Conservation (phyloP, 2,888 invertebrate species). For the Leptura quadrifasciata region DNA sequence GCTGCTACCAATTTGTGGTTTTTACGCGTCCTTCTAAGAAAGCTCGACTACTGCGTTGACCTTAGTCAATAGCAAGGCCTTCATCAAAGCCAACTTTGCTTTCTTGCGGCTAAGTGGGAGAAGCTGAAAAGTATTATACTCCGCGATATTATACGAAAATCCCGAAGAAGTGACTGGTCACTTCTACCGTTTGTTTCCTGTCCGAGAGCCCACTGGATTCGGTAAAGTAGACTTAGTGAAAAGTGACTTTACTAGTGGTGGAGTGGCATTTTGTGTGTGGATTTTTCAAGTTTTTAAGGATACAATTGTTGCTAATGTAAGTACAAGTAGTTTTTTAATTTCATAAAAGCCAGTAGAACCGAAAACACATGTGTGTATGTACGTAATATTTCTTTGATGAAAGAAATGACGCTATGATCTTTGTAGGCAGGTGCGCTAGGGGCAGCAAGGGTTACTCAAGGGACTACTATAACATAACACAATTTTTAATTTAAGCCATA, state of each 20-base stretch:
- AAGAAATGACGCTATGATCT: background rate
- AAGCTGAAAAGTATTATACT: conserved; percentile 44
- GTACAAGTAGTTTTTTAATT: background rate
- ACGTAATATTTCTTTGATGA: background rate
- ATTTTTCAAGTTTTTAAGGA: background rate
- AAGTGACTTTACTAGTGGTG: conserved; percentile 48
- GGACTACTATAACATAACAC: too few relatives aligned
- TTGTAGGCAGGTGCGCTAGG: background rate
- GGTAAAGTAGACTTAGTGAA: conserved; percentile 48
- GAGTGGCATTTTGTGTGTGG: background rate
- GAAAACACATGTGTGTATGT: too few relatives aligned
- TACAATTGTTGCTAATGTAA: background rate
- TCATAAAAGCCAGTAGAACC: background rate
- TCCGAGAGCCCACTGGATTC: conserved; percentile 17
- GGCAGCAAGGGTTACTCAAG: background rate
- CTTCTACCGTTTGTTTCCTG: conserved; percentile 34
- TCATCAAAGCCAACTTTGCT: conserved; percentile 33
- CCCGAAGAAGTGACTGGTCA: conserved; percentile 39
- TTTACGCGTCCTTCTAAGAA: conserved; percentile 29
- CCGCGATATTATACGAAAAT: conserved; percentile 43
- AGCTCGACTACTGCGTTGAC: conserved; percentile 14
- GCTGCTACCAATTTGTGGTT: background rate
- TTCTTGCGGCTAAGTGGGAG: conserved; percentile 47
- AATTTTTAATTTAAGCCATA: too few relatives aligned
- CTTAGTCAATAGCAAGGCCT: conserved; percentile 52